These are phyloP conservation scores for Carassius gibelio DNA, from an alignment of 2,113 vertebrate species.

Conservation along the genomic window DNA sequence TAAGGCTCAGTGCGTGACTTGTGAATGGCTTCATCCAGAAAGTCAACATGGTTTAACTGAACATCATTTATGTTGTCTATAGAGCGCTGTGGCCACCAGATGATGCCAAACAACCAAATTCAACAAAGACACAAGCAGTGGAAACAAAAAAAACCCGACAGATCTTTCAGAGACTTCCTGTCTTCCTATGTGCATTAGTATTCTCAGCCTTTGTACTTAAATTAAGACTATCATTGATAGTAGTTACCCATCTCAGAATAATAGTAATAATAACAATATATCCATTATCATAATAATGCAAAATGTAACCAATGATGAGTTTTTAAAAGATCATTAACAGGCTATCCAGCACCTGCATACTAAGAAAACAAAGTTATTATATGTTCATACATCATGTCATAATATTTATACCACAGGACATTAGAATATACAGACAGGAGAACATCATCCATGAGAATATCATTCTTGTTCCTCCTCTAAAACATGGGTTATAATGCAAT, in stretches of 20 bases:
- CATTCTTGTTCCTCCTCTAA: constrained; percentile 55
- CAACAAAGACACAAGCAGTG: constrained; percentile 22
- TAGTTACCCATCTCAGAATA: constrained; percentile 62
- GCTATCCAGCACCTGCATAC: constrained; percentile 73
- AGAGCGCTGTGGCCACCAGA: constrained; percentile 64
- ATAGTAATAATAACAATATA: constrained; percentile 64
- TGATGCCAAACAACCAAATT: constrained; percentile 57
- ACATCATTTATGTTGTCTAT: not conserved
- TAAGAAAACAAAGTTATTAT: constrained; percentile 62
- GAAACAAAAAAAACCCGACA: constrained; percentile 60
- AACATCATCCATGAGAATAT: constrained; percentile 50
- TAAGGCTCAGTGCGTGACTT: not conserved
- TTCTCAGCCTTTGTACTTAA: constrained; percentile 64
- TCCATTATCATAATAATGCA: constrained; percentile 31
- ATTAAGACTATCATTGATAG: constrained; percentile 66
- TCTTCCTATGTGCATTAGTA: constrained; percentile 59
- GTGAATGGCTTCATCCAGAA: constrained; percentile 3
- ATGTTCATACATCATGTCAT: constrained; percentile 61
- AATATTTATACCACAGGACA: constrained; percentile 59
- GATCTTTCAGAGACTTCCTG: constrained; percentile 66
- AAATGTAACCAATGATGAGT: constrained; percentile 54
- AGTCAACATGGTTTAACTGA: not conserved
- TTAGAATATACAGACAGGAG: constrained; percentile 64
- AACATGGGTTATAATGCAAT: constrained; percentile 56
- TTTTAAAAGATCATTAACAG: constrained; percentile 73